Evolutionary conservation across 1,140 invertebrate genomes (phyloP).

Genomic region (Palaemon carinicauda): DNA sequence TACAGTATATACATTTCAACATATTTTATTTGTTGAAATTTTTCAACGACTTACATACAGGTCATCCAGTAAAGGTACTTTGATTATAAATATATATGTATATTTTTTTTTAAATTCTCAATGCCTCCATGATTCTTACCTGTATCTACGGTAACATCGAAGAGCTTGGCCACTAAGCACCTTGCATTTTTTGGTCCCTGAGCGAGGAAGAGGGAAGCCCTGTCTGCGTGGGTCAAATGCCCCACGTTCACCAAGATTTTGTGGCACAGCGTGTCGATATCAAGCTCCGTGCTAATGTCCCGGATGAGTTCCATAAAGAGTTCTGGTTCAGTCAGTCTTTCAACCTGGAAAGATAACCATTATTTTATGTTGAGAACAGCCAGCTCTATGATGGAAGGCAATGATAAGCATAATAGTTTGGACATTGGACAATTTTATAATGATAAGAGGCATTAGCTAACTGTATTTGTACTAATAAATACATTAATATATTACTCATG

Average conservation of each 20-base stretch:
- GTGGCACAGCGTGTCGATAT: constrained; percentile 91
- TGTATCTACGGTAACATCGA: constrained; percentile 89
- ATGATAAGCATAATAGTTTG: no score
- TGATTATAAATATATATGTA: neutral
- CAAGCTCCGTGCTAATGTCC: constrained; percentile 91
- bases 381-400: no score
- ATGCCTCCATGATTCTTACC: constrained; percentile 66
- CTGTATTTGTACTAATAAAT: no score
- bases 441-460: no score
- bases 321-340: constrained; percentile 59
- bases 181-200: constrained; percentile 78
- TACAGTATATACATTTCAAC: neutral
- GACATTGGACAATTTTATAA: no score
- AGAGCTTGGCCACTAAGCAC: constrained; percentile 88
- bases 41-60: no score
- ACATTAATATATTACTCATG: no score
- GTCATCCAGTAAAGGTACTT: no score
- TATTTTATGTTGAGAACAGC: no score
- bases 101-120: neutral
- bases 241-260: constrained; percentile 93
- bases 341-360: neutral
- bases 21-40: no score
- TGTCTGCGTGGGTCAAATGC: constrained; percentile 83
- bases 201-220: constrained; percentile 86
- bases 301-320: constrained; percentile 92